Evolutionary conservation across 2,797 vertebrate genomes (phyloP).

Genomic region (Macropodus opercularis): DNA sequence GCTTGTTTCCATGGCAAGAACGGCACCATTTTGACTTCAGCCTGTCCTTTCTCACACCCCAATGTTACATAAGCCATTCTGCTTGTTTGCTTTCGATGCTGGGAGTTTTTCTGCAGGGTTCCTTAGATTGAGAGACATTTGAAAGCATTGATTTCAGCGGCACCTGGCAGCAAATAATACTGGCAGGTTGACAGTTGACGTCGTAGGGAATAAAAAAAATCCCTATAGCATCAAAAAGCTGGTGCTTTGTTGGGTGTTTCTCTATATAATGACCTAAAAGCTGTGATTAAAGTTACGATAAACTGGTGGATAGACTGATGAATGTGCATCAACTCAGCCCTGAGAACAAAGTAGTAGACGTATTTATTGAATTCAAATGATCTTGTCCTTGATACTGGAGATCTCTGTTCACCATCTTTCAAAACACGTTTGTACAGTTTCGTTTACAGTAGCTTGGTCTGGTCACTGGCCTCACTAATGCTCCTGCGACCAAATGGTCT

Average conservation of each 20-base stretch:
- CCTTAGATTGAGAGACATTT: slow-evolving; percentile 26
- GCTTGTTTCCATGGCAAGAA: slow-evolving; percentile 54
- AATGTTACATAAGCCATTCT: slow-evolving; percentile 26
- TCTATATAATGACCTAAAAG: neutral
- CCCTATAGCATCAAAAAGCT: neutral
- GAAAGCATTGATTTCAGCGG: slow-evolving; percentile 25
- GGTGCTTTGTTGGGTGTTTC: neutral
- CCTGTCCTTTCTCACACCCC: slow-evolving; percentile 33
- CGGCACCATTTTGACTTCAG: slow-evolving; percentile 12
- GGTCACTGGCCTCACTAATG: no score
- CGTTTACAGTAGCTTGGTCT: no score
- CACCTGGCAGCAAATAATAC: slow-evolving; percentile 4
- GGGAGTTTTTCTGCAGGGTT: neutral
- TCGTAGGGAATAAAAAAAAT: neutral
- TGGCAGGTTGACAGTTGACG: neutral
- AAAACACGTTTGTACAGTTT: no score
- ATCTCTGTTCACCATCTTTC: no score
- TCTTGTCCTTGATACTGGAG: no score
- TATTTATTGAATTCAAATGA: no score
- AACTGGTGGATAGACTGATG: no score
- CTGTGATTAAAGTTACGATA: no score
- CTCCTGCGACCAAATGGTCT: no score
- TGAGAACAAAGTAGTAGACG: no score
- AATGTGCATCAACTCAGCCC: no score
- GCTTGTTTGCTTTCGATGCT: slow-evolving; percentile 32